A percentile compares a stretch with the other conserved stretches of the same genome.
These are phyloP conservation scores for Jacana jacana DNA, from an alignment of 2,113 vertebrate species.

Conservation along the genomic window DNA sequence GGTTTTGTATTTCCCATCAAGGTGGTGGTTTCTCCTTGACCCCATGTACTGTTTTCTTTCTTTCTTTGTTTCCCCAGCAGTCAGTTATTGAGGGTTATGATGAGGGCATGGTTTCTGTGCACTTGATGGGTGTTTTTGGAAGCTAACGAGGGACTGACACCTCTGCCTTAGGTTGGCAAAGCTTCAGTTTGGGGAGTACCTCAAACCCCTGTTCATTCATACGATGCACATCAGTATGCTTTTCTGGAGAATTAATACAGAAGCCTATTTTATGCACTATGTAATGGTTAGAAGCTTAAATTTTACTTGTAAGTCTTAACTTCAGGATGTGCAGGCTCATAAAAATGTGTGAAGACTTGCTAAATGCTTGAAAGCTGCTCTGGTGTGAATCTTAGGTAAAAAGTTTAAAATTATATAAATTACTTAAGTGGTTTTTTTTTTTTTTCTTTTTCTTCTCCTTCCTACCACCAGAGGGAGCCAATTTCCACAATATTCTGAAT, in stretches of 20 bases:
- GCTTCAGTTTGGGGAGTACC: background rate
- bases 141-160: background rate
- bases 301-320: background rate
- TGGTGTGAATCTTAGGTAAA: background rate
- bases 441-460: background rate
- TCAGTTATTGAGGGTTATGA: background rate
- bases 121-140: background rate
- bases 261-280: background rate
- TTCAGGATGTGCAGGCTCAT: background rate
- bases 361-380: background rate
- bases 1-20: background rate
- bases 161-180: background rate
- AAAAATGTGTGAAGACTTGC: background rate
- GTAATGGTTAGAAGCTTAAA: no score
- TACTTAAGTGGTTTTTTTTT: no score
- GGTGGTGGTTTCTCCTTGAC: background rate
- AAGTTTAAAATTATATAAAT: no score
- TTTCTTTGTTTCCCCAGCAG: background rate
- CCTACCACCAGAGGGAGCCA: constrained; percentile 80
- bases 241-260: background rate
- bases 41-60: background rate
- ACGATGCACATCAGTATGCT: background rate
- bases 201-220: background rate
- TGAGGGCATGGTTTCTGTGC: background rate
- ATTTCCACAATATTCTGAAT: constrained; percentile 83